Conservation (phyloP, 1,140 invertebrate genomes). For the Polypedilum vanderplanki region DNA sequence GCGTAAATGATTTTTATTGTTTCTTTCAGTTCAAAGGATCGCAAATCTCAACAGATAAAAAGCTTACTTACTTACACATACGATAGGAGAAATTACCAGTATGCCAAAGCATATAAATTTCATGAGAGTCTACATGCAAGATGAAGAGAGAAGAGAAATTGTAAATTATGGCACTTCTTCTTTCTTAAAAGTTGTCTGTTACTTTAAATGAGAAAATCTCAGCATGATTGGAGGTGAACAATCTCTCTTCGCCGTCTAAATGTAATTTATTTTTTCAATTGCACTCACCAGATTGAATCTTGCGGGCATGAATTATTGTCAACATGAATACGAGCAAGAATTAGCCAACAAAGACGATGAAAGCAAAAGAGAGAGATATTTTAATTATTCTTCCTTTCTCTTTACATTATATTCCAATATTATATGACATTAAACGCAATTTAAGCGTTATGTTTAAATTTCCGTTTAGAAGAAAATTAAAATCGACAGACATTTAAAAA, state of each 20-base stretch:
- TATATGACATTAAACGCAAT: too few species aligned
- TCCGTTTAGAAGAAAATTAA: too few species aligned
- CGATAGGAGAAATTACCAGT: not conserved
- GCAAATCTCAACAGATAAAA: not conserved
- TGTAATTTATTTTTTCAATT: conserved; percentile 20
- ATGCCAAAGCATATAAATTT: not conserved
- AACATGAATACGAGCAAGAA: not conserved
- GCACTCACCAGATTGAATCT: not conserved
- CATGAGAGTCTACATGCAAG: not conserved
- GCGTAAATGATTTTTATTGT: conserved; percentile 1
- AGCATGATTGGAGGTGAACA: conserved; percentile 2
- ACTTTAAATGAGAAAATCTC: conserved; percentile 18
- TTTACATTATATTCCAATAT: not conserved
- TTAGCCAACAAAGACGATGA: too few species aligned
- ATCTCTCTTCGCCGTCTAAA: not conserved
- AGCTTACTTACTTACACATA: not conserved
- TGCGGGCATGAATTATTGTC: conserved; percentile 4
- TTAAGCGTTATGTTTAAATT: too few species aligned
- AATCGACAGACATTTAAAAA: too few species aligned
- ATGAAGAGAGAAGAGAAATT: not conserved
- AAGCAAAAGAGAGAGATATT: not conserved
- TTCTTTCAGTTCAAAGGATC: too few species aligned
- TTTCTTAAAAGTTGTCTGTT: not conserved
- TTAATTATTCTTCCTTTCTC: conserved; percentile 1
- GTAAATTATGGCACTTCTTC: conserved; percentile 12